Evolutionary conservation across 2,113 vertebrate genomes (phyloP).

Genomic region (Propithecus coquereli): DNA sequence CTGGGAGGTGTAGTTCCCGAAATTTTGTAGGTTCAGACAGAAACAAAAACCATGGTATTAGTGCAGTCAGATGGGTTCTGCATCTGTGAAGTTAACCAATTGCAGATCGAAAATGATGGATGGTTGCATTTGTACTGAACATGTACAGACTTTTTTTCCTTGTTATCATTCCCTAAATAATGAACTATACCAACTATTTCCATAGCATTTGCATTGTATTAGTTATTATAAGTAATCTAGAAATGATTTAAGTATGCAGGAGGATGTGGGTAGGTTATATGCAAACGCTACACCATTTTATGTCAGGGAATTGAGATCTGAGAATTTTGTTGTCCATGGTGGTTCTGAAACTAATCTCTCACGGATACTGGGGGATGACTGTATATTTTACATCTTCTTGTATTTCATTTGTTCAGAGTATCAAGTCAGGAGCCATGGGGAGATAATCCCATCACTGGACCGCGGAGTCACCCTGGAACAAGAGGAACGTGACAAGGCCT

Average conservation of each 20-base stretch:
- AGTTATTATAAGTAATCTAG: background rate
- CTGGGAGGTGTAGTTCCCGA: rapidly evolving
- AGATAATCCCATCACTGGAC: background rate
- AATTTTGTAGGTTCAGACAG: background rate
- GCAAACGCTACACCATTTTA: background rate
- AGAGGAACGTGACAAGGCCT: background rate
- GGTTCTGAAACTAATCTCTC: background rate
- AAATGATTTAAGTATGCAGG: background rate
- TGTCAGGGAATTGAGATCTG: background rate
- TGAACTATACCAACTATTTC: background rate
- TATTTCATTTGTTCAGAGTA: background rate
- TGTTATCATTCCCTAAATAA: background rate
- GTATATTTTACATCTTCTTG: background rate
- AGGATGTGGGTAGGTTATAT: background rate
- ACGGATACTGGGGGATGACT: background rate
- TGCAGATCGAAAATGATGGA: background rate
- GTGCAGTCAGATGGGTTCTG: background rate
- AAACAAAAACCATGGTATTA: background rate
- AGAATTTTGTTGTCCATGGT: background rate
- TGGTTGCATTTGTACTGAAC: background rate
- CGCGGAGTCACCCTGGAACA: background rate
- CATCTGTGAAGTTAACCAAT: background rate
- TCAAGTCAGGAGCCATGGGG: background rate
- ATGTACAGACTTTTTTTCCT: background rate
- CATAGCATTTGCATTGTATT: background rate